A percentile compares a stretch with the other conserved stretches of the same genome.
These are phyloP conservation scores for Ispidina lecontei DNA, from an alignment of 2,797 vertebrate genomes.

Conservation along the genomic window DNA sequence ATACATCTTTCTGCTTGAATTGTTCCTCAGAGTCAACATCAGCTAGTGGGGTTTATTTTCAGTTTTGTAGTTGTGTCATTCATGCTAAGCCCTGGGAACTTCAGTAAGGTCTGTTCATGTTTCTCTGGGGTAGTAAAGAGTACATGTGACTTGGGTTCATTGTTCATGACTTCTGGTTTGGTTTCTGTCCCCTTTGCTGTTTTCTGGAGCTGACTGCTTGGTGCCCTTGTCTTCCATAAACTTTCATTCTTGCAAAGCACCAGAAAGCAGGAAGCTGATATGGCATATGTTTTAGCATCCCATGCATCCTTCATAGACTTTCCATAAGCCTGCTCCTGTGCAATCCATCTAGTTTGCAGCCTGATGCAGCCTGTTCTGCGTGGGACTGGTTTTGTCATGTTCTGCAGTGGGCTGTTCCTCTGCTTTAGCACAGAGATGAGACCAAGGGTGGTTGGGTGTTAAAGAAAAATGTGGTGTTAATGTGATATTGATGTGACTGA, in stretches of 20 bases:
- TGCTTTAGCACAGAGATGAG: background rate
- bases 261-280: background rate
- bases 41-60: background rate
- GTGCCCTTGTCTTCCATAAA: background rate
- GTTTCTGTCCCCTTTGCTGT: background rate
- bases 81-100: background rate
- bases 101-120: background rate
- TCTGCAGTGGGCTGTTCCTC: background rate
- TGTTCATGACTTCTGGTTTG: background rate
- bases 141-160: background rate
- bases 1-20: background rate
- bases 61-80: rapidly evolving
- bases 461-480: background rate
- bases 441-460: background rate
- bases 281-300: background rate
- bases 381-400: background rate
- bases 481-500: background rate
- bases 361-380: background rate
- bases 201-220: background rate
- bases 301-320: slow-evolving; percentile 3
- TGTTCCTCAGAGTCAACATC: background rate
- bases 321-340: background rate
- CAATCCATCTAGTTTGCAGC: slow-evolving; percentile 1
- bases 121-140: background rate
- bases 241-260: background rate